Evolutionary conservation across 2,888 invertebrate genomes (phyloP).

Genomic region (Xanthostigma xanthostigma): DNA sequence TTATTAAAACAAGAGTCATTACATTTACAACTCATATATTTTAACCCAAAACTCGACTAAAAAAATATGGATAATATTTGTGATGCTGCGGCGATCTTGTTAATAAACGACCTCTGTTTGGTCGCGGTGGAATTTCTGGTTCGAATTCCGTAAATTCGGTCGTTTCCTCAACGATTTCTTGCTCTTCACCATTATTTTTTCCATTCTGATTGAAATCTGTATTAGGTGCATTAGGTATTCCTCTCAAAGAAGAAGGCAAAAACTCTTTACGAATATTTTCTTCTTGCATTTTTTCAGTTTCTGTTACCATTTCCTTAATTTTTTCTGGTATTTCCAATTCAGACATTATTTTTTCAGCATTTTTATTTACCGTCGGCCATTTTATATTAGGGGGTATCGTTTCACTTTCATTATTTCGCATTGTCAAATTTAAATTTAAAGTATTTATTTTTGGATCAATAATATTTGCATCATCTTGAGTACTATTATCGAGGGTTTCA

Average conservation of each 20-base stretch:
- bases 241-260: neutral
- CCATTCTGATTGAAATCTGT: conserved; percentile 1
- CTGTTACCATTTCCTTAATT: conserved; percentile 18
- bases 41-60: conserved; percentile 36
- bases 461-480: neutral
- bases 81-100: conserved; percentile 30
- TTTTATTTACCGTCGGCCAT: neutral
- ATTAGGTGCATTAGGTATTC: neutral
- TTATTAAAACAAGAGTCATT: too few species aligned
- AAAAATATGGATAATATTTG: conserved; percentile 37
- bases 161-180: conserved; percentile 8
- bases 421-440: conserved; percentile 26
- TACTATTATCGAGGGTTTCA: neutral
- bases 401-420: conserved; percentile 18
- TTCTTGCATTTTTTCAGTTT: conserved; percentile 12
- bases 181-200: conserved; percentile 6
- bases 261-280: conserved; percentile 4
- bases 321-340: neutral
- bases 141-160: conserved; percentile 14
- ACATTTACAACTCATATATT: neutral
- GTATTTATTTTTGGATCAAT: conserved; percentile 31
- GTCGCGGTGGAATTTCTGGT: conserved; percentile 21
- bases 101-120: conserved; percentile 32
- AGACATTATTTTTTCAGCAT: conserved; percentile 1
- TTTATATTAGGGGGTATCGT: conserved; percentile 4